Evolutionary conservation across 1,140 invertebrate genomes (phyloP).

Genomic region (Latrodectus geometricus): DNA sequence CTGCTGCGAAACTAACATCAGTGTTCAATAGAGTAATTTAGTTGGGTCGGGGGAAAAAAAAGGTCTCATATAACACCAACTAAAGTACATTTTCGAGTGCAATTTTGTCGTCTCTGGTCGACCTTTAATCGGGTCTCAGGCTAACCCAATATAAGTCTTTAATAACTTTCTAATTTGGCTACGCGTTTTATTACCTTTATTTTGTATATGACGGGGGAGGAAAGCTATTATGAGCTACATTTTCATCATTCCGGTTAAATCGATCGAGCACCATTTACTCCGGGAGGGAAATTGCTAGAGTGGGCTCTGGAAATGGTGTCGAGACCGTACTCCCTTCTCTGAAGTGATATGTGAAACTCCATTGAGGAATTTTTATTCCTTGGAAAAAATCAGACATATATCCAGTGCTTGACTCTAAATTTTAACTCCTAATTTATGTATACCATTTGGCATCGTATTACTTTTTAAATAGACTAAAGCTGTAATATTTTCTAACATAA

Average conservation of each 20-base stretch:
- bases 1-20: constrained; percentile 17
- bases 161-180: constrained; percentile 61
- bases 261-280: constrained; percentile 55
- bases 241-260: constrained; percentile 49
- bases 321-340: not conserved
- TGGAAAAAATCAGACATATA: too few relatives aligned
- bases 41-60: not conserved
- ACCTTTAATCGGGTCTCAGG: constrained; percentile 53
- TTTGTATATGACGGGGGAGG: constrained; percentile 48
- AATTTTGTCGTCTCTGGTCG: constrained; percentile 54
- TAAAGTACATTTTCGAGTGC: constrained; percentile 39
- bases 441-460: too few relatives aligned
- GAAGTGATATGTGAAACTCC: not conserved
- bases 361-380: not conserved
- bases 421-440: too few relatives aligned
- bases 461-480: too few relatives aligned
- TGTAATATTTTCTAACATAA: too few relatives aligned
- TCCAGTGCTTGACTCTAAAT: too few relatives aligned
- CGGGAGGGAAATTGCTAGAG: not conserved
- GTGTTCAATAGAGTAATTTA: constrained; percentile 35
- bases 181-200: constrained; percentile 61
- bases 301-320: not conserved
- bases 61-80: constrained; percentile 35
- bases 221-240: constrained; percentile 36
- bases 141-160: constrained; percentile 53